Evolutionary conservation across 2,888 invertebrate species (phyloP).

Genomic region (Myopa testacea): DNA sequence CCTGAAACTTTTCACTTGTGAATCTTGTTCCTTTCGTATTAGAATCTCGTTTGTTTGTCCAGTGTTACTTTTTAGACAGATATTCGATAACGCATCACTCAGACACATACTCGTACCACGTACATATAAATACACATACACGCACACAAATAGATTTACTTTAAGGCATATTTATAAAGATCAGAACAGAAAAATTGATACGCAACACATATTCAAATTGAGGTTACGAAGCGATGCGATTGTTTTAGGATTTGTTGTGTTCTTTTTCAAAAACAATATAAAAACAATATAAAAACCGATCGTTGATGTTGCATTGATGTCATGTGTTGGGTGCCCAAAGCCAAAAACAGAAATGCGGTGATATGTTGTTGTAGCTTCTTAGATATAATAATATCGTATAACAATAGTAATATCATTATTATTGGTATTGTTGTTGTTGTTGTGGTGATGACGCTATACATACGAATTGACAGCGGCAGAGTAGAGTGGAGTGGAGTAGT

Average conservation of each 20-base stretch:
- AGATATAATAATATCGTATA: constrained; percentile 18
- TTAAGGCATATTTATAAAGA: constrained; percentile 3
- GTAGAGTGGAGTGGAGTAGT: constrained; percentile 11
- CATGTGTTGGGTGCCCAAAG: constrained; percentile 51
- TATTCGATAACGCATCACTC: constrained; percentile 45
- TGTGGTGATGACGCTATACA: constrained; percentile 22
- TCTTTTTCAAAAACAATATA: background rate
- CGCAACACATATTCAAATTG: constrained; percentile 28
- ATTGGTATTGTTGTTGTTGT: constrained; percentile 10
- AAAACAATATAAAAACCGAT: constrained; percentile 18
- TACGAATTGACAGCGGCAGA: constrained; percentile 10
- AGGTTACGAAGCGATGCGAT: constrained; percentile 41
- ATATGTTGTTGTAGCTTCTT: constrained; percentile 32
- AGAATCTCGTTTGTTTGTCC: background rate
- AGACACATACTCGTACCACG: constrained; percentile 38
- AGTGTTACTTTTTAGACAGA: constrained; percentile 33
- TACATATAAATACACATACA: constrained; percentile 33
- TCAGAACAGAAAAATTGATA: constrained; percentile 3
- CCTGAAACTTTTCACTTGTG: no score
- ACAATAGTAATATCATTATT: background rate
- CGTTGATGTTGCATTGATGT: constrained; percentile 23
- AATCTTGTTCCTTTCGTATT: no score
- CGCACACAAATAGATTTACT: constrained; percentile 20
- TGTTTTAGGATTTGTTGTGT: constrained; percentile 44
- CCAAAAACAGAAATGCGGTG: constrained; percentile 53